Evolutionary conservation across 2,113 vertebrate species (phyloP), one percentile per base, ranked within the genome.

Genomic region (Lepisosteus osseus): DNA sequence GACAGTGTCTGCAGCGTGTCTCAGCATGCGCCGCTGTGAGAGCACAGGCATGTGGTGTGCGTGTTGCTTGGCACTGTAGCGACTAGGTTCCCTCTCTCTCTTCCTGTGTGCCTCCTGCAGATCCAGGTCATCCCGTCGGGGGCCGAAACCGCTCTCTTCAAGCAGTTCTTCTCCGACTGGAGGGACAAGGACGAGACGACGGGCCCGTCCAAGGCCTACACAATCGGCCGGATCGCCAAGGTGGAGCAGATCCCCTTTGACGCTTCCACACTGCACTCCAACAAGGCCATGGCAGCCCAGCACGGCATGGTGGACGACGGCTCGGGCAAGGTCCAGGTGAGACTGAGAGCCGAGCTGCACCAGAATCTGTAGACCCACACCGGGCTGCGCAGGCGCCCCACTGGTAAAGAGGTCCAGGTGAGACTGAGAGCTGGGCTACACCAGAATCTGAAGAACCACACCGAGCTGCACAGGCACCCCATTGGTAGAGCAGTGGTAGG

Each of bases 91-190:
- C 12, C 67, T 68, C 17, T 4, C 54, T 9, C 62, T 61, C 4
- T 3, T 15, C 45, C 4, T 70, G 45, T 8, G 4, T 73, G 6
- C 56, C 70, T 0, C 65, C 5, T 17, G 67, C 83, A 93, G 91
- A 69, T 92, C 68, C 76, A 85, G 54, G 9, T 93, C 0, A 8
- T 93, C 43, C 84, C 90, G 7, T 82, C 82, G 12, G 84, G 86
- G 29, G 76, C 72, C 0, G 91, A 93, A 82, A 83, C 77, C 54
- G 77, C 85, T 29, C 55, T 91, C 12, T 93, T 93, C 57, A 91
- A 90, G 75, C 85, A 90, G 70, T 93, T 90, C 84, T 93, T 93
- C 68, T 78, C 69, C n/a, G 80, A 88, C 76, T 93, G 90, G 90
- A 68, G 81, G 75, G 87, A 87, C 77, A 88, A 85, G 56, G 72